Percentiles rank a stretch among this genome's conserved stretches.
phyloP scores from a whole-genome alignment of 2,797 vertebrate genomes.

The Syngnathus acus region DNA sequence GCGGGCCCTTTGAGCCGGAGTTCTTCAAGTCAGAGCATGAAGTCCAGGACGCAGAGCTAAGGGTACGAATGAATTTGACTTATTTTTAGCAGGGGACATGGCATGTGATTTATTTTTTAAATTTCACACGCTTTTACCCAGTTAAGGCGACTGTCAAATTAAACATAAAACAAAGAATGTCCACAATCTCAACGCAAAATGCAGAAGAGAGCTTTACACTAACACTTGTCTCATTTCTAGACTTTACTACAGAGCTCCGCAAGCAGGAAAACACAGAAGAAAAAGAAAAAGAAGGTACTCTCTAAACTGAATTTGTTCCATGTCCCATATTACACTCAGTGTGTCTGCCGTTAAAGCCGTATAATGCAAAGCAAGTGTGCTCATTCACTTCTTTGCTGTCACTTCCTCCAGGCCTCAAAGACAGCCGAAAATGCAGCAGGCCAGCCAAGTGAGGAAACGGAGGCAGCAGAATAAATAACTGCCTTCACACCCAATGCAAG shows the following conservation, averaged over 20 bases:
- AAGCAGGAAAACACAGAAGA: slow-evolving; percentile 95
- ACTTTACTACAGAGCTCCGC: slow-evolving; percentile 92
- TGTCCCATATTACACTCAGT: too few relatives aligned
- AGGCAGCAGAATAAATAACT: slow-evolving; percentile 48
- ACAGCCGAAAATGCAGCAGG: slow-evolving; percentile 59
- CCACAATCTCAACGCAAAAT: neutral
- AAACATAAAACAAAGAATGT: too few relatives aligned
- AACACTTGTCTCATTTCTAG: slow-evolving; percentile 51
- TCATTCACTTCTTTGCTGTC: neutral
- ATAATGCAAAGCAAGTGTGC: neutral
- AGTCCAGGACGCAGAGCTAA: slow-evolving; percentile 87
- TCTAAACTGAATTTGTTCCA: neutral
- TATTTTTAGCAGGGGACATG: neutral
- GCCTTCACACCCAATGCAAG: slow-evolving; percentile 43
- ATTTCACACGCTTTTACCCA: neutral
- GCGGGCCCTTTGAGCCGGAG: slow-evolving; percentile 79
- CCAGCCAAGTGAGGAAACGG: slow-evolving; percentile 50
- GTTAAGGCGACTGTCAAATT: neutral
- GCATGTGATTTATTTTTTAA: neutral
- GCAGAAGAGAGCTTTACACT: neutral
- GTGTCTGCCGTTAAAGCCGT: neutral
- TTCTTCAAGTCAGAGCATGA: slow-evolving; percentile 89
- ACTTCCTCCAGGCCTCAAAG: slow-evolving; percentile 56
- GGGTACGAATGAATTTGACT: slow-evolving; percentile 59
- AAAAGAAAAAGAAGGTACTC: slow-evolving; percentile 97